These are phyloP conservation scores for Podabrus alpinus DNA, from an alignment of 2,888 invertebrate genomes.

Conservation along the genomic window DNA sequence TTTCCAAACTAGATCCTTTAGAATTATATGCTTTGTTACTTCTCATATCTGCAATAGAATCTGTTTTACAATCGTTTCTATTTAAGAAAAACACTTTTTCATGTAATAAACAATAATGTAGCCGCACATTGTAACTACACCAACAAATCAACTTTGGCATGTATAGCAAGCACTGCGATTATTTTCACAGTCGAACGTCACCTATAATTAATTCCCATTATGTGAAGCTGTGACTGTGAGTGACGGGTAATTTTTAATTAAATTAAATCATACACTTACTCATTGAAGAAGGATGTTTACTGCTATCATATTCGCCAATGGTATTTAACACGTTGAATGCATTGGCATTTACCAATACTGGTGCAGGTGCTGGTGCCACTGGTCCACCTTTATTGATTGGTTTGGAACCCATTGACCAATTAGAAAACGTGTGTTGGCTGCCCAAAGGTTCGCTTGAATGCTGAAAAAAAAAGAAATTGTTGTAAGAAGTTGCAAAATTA, in stretches of 20 bases:
- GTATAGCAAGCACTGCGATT: conserved; percentile 39
- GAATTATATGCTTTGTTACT: conserved; percentile 50
- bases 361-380: not conserved
- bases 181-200: conserved; percentile 51
- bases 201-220: conserved; percentile 22
- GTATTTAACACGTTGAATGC: conserved; percentile 50
- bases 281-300: conserved; percentile 1
- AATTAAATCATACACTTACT: conserved; percentile 25
- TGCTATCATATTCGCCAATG: conserved; percentile 44
- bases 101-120: no score
- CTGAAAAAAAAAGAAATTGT: conserved; percentile 38
- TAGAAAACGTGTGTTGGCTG: conserved; percentile 50
- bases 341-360: not conserved
- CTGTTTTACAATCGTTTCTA: not conserved
- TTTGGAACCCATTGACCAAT: conserved; percentile 50
- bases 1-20: conserved; percentile 53
- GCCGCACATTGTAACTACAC: no score
- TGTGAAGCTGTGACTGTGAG: conserved; percentile 7
- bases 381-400: not conserved
- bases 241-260: not conserved
- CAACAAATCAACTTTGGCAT: no score
- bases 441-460: conserved; percentile 57
- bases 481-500: not conserved
- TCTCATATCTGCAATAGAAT: conserved; percentile 30
- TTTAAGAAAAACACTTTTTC: no score